These are phyloP conservation scores for Antrozous pallidus DNA, from an alignment of 2,797 vertebrate genomes.

Conservation along the genomic window DNA sequence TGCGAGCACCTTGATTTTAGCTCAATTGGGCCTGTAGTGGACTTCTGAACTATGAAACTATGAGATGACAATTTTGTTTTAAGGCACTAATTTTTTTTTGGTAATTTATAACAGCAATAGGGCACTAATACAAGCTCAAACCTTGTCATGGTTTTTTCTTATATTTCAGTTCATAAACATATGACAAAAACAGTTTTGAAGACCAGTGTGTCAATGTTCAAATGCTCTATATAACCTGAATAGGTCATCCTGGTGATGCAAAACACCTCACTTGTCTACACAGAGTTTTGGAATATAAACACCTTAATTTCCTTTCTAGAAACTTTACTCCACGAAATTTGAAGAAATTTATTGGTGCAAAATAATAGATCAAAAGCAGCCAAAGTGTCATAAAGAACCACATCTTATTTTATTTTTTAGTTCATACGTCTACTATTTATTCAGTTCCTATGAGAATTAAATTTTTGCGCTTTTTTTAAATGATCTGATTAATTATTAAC, in stretches of 20 bases:
- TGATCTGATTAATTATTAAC: neutral
- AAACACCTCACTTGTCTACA: conserved; percentile 48
- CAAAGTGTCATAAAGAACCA: neutral
- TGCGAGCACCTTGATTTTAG: neutral
- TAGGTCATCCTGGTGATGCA: conserved; percentile 46
- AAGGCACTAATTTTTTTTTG: conserved; percentile 8
- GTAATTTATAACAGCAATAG: neutral
- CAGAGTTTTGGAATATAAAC: neutral
- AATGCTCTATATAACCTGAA: conserved; percentile 34
- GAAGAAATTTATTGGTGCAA: conserved; percentile 25
- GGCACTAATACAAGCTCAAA: neutral
- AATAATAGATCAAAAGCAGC: neutral
- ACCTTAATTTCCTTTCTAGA: conserved; percentile 31
- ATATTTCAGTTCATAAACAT: conserved; percentile 32
- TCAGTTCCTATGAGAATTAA: neutral
- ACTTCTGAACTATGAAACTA: neutral
- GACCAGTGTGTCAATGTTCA: neutral
- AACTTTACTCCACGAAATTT: conserved; percentile 14
- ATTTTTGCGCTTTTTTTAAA: neutral
- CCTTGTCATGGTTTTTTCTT: conserved; percentile 36
- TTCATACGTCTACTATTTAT: neutral
- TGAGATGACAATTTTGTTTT: neutral
- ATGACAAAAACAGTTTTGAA: conserved; percentile 55
- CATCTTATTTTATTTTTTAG: neutral
- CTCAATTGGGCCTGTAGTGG: neutral